Evolutionary conservation across 2,888 invertebrate genomes (phyloP).

Genomic region (Cantharis flavilabris): DNA sequence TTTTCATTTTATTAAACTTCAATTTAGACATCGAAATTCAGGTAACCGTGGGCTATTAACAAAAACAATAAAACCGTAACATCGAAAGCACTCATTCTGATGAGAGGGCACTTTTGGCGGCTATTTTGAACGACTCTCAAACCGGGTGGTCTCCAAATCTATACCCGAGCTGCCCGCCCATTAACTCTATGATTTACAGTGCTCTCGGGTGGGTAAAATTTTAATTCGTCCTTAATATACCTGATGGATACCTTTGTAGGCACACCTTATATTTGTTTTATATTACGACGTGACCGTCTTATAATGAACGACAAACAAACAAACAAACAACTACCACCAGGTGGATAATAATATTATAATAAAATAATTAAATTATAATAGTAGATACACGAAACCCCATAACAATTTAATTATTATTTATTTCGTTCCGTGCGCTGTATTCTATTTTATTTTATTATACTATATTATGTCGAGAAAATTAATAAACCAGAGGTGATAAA

Average conservation of each 20-base stretch:
- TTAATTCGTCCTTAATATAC: conserved; percentile 43
- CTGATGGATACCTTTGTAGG: conserved; percentile 39
- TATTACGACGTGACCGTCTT: conserved; percentile 41
- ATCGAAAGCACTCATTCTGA: conserved; percentile 28
- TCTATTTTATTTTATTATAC: background rate
- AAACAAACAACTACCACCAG: conserved; percentile 10
- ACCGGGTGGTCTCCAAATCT: conserved; percentile 26
- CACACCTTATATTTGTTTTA: conserved; percentile 47
- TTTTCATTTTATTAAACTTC: background rate
- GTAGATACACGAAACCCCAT: background rate
- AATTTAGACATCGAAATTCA: conserved; percentile 17
- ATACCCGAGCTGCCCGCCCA: conserved; percentile 34
- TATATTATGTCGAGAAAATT: background rate
- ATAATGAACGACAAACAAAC: conserved; percentile 30
- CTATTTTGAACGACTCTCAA: conserved; percentile 20
- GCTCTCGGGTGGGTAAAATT: conserved; percentile 42
- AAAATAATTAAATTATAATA: background rate
- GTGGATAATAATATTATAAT: background rate
- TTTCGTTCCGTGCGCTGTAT: background rate
- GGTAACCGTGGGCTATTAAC: conserved; percentile 21
- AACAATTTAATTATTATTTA: background rate
- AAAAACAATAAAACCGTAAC: conserved; percentile 33
- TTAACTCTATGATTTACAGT: conserved; percentile 38
- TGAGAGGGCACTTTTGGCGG: conserved; percentile 26
- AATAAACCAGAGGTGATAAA: background rate